Percentiles rank a stretch among this genome's conserved stretches.
These are phyloP conservation scores for Sclerodermus sp. DNA, from an alignment of 2,888 invertebrate genomes.

Conservation along the genomic window DNA sequence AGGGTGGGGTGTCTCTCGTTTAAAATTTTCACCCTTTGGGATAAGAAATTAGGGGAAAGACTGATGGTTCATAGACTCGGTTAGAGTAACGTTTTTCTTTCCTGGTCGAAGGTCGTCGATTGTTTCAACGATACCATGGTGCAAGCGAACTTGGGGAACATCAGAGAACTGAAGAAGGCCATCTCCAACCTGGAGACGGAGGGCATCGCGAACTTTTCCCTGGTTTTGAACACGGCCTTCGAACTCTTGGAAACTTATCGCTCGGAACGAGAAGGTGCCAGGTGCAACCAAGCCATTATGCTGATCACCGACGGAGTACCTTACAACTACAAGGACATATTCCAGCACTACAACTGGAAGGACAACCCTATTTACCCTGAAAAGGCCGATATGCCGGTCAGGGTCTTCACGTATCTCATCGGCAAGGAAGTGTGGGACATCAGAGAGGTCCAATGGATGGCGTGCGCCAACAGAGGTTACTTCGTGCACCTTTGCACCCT, in stretches of 20 bases:
- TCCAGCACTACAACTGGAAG: conserved; percentile 86
- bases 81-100: no score
- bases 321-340: conserved; percentile 89
- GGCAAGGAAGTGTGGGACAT: conserved; percentile 87
- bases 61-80: no score
- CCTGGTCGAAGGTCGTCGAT: conserved; percentile 62
- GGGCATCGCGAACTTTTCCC: conserved; percentile 92
- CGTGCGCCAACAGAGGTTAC: conserved; percentile 95
- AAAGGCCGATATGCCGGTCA: conserved; percentile 71
- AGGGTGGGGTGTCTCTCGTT: no score
- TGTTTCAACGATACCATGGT: conserved; percentile 90
- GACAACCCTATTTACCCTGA: conserved; percentile 62
- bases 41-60: no score
- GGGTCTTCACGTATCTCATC: conserved; percentile 97
- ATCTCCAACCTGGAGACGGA: conserved; percentile 79
- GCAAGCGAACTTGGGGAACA: conserved; percentile 85
- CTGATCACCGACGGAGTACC: conserved; percentile 98
- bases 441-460: conserved; percentile 96
- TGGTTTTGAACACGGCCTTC: conserved; percentile 87
- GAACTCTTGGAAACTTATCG: conserved; percentile 75
- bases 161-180: conserved; percentile 78
- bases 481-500: conserved; percentile 95
- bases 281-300: conserved; percentile 94
- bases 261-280: conserved; percentile 67
- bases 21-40: no score